Evolutionary conservation across 1,140 invertebrate species (phyloP).

Genomic region (Drosophila oshimai): DNA sequence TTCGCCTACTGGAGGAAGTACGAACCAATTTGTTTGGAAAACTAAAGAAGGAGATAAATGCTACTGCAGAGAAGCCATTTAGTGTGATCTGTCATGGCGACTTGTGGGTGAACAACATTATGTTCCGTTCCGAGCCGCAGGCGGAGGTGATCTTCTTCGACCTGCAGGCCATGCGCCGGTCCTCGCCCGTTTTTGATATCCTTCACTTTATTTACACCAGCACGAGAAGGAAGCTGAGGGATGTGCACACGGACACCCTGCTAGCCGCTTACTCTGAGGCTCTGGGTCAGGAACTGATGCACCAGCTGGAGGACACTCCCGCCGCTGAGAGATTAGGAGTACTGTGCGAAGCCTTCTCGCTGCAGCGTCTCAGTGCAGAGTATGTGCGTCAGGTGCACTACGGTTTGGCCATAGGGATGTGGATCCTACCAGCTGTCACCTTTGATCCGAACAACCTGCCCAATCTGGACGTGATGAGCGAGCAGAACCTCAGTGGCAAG

Average conservation of each 20-base stretch:
- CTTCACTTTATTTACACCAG: slow-evolving; percentile 81
- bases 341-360: slow-evolving; percentile 54
- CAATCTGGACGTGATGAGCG: slow-evolving; percentile 77
- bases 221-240: slow-evolving; percentile 66
- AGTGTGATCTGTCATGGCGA: slow-evolving; percentile 83
- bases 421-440: slow-evolving; percentile 79
- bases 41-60: slow-evolving; percentile 58
- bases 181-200: slow-evolving; percentile 84
- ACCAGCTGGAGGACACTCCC: slow-evolving; percentile 50
- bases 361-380: slow-evolving; percentile 66
- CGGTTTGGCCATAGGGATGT: slow-evolving; percentile 76
- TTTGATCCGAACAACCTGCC: slow-evolving; percentile 78
- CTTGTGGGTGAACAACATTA: slow-evolving; percentile 83
- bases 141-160: slow-evolving; percentile 83
- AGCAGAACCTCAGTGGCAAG: slow-evolving; percentile 59
- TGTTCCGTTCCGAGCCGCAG: slow-evolving; percentile 71
- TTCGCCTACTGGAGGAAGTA: slow-evolving; percentile 57
- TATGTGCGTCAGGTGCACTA: slow-evolving; percentile 73
- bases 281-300: slow-evolving; percentile 42
- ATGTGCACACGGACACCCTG: slow-evolving; percentile 64
- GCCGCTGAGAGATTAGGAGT: slow-evolving; percentile 33
- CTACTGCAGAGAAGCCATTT: slow-evolving; percentile 28
- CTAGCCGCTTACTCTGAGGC: slow-evolving; percentile 60
- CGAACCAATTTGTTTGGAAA: slow-evolving; percentile 53
- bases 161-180: slow-evolving; percentile 84